Percentiles rank a stretch among this genome's conserved stretches.
Evolutionary conservation across 2,888 invertebrate genomes (phyloP).

Genomic region (Coelogynopora nodosa): DNA sequence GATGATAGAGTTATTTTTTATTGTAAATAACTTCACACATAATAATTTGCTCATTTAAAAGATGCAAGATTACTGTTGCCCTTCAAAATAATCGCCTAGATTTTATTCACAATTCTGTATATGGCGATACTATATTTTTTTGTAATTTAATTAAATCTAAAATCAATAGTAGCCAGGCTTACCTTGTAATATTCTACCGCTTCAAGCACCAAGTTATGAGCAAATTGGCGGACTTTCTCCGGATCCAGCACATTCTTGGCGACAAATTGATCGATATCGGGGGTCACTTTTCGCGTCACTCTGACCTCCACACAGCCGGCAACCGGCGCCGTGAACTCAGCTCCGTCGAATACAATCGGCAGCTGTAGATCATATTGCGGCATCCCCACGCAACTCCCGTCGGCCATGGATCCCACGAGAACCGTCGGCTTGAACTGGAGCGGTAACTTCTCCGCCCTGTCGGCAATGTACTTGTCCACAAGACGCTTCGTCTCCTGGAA

Average conservation of each 20-base stretch:
- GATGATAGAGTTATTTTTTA: too few species aligned
- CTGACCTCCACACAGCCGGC: not conserved
- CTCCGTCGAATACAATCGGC: not conserved
- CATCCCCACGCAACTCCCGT: not conserved
- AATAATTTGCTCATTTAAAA: too few species aligned
- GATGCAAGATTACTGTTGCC: too few species aligned
- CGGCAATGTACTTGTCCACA: not conserved
- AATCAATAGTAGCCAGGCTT: too few species aligned
- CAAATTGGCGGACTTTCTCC: not conserved
- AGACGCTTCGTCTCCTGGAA: not conserved
- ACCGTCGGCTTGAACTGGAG: not conserved
- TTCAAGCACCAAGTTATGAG: not conserved
- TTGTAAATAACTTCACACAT: too few species aligned
- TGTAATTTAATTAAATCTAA: too few species aligned
- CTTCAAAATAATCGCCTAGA: too few species aligned
- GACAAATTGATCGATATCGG: not conserved
- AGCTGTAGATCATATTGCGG: not conserved
- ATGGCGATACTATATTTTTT: too few species aligned
- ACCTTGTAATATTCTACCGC: slow-evolving; percentile 1
- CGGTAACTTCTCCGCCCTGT: not conserved
- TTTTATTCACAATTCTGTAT: too few species aligned
- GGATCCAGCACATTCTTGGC: not conserved
- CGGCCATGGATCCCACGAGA: not conserved
- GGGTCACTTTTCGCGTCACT: not conserved
- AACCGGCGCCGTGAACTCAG: not conserved